Percentiles rank a stretch among this genome's conserved stretches.
phyloP scores from a whole-genome alignment of 2,797 vertebrate genomes.

The Carduelis carduelis region DNA sequence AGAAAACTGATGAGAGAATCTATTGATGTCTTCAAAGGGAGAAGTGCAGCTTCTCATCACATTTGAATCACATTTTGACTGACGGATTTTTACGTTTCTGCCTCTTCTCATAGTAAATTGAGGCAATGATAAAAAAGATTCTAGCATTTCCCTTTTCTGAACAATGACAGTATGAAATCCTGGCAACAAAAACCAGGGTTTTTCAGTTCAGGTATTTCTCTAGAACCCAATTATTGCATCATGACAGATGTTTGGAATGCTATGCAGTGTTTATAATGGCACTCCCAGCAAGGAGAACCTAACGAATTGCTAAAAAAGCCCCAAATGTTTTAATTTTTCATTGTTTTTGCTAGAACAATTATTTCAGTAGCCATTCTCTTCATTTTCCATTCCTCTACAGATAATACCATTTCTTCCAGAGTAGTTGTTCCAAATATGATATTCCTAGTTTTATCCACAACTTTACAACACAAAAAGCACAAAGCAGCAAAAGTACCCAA shows the following conservation, averaged over 20 bases:
- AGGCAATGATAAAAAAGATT: neutral
- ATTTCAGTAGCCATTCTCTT: neutral
- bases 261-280: neutral
- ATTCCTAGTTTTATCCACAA: neutral
- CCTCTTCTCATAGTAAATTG: neutral
- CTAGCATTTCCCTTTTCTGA: neutral
- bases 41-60: neutral
- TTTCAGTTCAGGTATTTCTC: neutral
- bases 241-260: neutral
- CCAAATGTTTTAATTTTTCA: neutral
- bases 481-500: neutral
- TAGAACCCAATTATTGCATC: neutral
- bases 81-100: neutral
- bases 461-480: neutral
- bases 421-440: neutral
- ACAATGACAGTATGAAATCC: neutral
- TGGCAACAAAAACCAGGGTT: rapidly evolving
- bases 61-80: neutral
- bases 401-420: neutral
- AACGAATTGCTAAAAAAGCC: neutral
- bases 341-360: neutral
- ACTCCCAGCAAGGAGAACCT: neutral
- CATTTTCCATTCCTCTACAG: neutral
- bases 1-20: neutral
- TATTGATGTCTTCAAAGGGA: neutral